Base-by-base conservation (phyloP, 2,113 vertebrate species). In the Dipodomys stephensi region DNA sequence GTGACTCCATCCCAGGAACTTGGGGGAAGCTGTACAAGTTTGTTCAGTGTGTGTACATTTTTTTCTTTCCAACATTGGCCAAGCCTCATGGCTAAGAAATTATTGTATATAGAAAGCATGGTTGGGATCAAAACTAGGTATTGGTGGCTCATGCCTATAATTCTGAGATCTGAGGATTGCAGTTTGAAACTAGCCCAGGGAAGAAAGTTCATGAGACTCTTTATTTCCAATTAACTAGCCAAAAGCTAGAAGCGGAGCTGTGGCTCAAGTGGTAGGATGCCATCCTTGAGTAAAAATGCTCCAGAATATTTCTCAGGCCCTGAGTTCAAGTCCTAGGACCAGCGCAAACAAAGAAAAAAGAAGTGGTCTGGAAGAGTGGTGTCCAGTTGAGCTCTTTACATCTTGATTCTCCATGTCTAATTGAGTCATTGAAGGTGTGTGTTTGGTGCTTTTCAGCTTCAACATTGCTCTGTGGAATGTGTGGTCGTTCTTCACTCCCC, bases 401-500 rank as follows among this genome's bases (percentile, higher is more conserved):
- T 39, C 28, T 15, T 2, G 67, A 12, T 8, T 60, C 74, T 46
- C 0, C 49, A 5, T 1, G 4, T 57, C 53, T 16, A 4, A 15
- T 4, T 57, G 53, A 11, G 53, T 57, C 53, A 57, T 13, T 15
- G 2, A 10, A 25, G 2, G 53, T 57, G 12, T 10, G 0, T 0
- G 0, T 25, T 12, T 25, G 20, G 15, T 32, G 16, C 69, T 19
- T 19, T 13, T 91, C 95, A 99, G 99, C 98, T 99, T 99, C 93
- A 99, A 99, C 95, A 91, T 99, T 94, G 99, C 99, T 22, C 97
- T 99, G 27, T 99, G 99, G 99, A 98, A 98, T 0, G 97, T 99
- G 82, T 99, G 99, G 99, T 99, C 99, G 0, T 99, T 99, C 97
- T 98, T 99, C 96, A 99, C 99, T 7, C 99, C 99, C 1, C 62